Conservation (phyloP, 2,797 vertebrate genomes). For the Enteromius thamalakanensis region DNA sequence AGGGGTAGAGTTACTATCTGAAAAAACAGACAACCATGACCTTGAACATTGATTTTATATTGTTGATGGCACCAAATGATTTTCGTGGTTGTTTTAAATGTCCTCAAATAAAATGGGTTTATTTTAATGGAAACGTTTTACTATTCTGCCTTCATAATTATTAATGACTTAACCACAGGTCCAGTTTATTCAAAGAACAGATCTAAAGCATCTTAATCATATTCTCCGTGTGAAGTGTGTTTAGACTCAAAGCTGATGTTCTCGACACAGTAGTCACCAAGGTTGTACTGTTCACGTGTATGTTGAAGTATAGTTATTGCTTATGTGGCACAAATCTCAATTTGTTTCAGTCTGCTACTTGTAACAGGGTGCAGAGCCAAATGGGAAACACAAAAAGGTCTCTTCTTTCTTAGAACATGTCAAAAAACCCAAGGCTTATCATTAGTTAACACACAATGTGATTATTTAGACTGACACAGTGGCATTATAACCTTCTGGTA, state of each 20-base stretch:
- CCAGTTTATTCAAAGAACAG: conserved; percentile 7
- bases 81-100: conserved; percentile 14
- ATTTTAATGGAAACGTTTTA: neutral
- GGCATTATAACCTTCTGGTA: neutral
- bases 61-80: conserved; percentile 12
- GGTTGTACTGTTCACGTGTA: neutral
- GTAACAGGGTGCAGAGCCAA: neutral
- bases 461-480: neutral
- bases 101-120: conserved; percentile 18
- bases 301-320: neutral
- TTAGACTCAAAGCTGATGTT: conserved; percentile 10
- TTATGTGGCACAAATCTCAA: neutral
- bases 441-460: neutral
- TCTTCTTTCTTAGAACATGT: conserved; percentile 4
- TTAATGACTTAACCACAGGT: conserved; percentile 14
- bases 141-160: conserved; percentile 29
- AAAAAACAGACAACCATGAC: conserved; percentile 30
- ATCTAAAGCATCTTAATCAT: neutral
- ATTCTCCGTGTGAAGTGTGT: neutral
- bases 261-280: neutral
- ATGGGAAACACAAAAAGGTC: neutral
- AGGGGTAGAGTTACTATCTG: neutral
- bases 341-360: neutral
- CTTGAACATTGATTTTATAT: conserved; percentile 41
- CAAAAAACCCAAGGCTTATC: neutral